Conservation (phyloP, 30 jellyfish, hydroid and myxozoan species). For the Aurelia aurita region DNA sequence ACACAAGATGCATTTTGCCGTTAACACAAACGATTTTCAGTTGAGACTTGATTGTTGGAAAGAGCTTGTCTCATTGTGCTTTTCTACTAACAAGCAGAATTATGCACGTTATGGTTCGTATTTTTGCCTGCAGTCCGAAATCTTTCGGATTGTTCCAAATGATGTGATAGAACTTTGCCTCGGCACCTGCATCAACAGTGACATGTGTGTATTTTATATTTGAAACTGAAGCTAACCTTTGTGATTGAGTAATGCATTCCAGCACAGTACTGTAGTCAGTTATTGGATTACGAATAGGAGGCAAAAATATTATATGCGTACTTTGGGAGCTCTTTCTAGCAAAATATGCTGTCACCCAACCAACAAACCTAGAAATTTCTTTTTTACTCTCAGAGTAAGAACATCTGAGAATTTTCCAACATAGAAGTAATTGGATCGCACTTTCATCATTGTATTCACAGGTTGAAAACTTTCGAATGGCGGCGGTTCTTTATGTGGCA, state of each 20-base stretch:
- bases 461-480: conserved; percentile 4
- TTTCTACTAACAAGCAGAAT: conserved; percentile 39
- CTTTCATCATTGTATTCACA: not conserved
- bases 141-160: conserved; percentile 53
- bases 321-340: conserved; percentile 5
- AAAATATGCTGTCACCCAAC: conserved; percentile 12
- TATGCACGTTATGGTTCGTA: conserved; percentile 40
- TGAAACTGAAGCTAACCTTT: conserved; percentile 27
- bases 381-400: not conserved
- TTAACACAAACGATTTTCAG: conserved; percentile 9
- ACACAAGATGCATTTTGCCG: conserved; percentile 10
- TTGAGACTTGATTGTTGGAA: conserved; percentile 27
- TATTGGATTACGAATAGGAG: conserved; percentile 42
- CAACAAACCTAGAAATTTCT: conserved; percentile 17
- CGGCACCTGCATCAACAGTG: conserved; percentile 55
- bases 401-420: conserved; percentile 8
- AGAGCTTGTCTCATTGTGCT: conserved; percentile 3
- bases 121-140: conserved; percentile 7
- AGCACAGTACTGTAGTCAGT: conserved; percentile 54
- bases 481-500: conserved; percentile 32
- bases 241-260: conserved; percentile 39
- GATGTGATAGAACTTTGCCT: conserved; percentile 40
- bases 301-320: conserved; percentile 28
- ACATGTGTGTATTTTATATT: conserved; percentile 38
- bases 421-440: not conserved